phyloP scores from a whole-genome alignment of 2,113 vertebrate genomes.

The Nymphicus hollandicus region DNA sequence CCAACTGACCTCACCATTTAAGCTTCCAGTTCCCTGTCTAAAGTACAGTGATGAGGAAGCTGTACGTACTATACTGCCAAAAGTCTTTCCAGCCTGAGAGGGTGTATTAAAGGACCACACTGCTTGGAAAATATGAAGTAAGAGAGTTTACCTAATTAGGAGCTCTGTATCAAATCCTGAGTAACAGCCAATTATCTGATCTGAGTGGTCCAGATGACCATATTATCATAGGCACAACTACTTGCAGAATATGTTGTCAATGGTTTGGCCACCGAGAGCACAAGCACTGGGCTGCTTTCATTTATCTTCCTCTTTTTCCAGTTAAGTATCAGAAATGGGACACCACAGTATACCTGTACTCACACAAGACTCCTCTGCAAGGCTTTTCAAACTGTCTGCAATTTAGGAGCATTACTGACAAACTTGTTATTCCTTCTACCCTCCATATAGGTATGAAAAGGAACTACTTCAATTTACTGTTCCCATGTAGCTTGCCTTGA shows the following conservation, averaged over 20 bases:
- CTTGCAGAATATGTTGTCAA: not conserved
- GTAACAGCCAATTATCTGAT: not conserved
- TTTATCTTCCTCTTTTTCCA: not conserved
- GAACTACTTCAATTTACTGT: not conserved
- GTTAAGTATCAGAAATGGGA: not conserved
- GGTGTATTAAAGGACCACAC: not conserved
- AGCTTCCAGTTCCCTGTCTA: not conserved
- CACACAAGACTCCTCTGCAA: not conserved
- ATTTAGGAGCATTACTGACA: not conserved
- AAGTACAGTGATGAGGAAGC: not conserved
- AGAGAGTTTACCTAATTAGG: not conserved
- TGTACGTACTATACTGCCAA: not conserved
- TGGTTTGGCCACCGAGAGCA: not conserved
- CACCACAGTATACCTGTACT: not conserved
- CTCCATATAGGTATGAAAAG: not conserved
- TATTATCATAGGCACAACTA: not conserved
- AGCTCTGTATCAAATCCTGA: not conserved
- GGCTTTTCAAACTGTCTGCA: not conserved
- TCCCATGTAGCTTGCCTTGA: not conserved
- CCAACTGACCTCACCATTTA: not conserved
- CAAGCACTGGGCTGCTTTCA: not conserved
- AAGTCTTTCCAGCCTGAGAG: not conserved
- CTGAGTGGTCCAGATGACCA: not conserved
- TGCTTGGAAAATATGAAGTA: not conserved
- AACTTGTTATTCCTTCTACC: not conserved